A percentile compares a stretch with the other conserved stretches of the same genome.
These are phyloP conservation scores for Machaerirhynchus nigripectus DNA, from an alignment of 2,113 vertebrate genomes.

Conservation along the genomic window DNA sequence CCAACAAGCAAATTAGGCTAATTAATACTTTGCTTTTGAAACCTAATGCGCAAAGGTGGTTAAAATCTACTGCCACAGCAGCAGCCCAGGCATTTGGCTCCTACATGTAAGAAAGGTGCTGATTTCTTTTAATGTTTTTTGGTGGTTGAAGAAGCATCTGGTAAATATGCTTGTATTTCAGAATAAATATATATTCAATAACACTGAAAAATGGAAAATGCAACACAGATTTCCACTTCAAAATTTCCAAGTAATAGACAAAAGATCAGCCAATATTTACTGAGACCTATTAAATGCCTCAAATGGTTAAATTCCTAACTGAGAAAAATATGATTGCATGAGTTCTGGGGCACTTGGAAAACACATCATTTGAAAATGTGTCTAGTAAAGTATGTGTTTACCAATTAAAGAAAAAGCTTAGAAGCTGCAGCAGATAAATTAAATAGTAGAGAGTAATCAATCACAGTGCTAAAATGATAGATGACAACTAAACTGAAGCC, in stretches of 20 bases:
- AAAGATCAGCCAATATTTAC: background rate
- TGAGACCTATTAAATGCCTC: background rate
- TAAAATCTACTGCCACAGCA: background rate
- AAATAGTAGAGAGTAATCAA: constrained; percentile 50
- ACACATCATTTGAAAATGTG: background rate
- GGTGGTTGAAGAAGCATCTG: background rate
- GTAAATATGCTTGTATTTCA: background rate
- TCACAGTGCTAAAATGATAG: constrained; percentile 34
- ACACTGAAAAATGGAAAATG: background rate
- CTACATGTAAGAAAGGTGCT: background rate
- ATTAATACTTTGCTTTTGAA: background rate
- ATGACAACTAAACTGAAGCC: constrained; percentile 47
- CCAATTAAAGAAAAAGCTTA: constrained; percentile 16
- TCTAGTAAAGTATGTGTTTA: constrained; percentile 16
- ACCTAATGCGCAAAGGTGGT: background rate
- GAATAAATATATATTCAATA: background rate
- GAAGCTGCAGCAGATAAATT: constrained; percentile 32
- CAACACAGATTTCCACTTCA: background rate
- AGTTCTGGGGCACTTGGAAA: background rate
- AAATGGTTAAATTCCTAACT: constrained; percentile 4
- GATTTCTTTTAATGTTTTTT: background rate
- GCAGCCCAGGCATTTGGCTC: background rate
- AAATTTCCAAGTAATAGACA: background rate
- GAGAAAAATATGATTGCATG: constrained; percentile 2
- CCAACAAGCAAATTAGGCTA: background rate